These are phyloP conservation scores for Pituophis catenifer DNA, from an alignment of 2,113 vertebrate genomes.

Conservation along the genomic window DNA sequence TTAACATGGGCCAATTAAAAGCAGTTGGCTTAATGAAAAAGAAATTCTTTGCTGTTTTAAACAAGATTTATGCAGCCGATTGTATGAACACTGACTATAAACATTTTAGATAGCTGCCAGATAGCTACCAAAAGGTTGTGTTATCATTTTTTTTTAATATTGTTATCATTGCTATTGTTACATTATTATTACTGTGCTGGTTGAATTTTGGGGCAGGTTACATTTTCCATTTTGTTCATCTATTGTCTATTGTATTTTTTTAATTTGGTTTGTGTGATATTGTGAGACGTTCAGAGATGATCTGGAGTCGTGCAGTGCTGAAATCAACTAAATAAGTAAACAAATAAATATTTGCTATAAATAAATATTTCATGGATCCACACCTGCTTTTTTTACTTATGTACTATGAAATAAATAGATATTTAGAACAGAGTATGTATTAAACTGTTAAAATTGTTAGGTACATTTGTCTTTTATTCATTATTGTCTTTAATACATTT, in stretches of 20 bases:
- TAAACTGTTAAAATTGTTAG: neutral
- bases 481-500: too few relatives aligned
- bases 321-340: neutral
- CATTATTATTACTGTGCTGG: neutral
- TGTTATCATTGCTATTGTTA: neutral
- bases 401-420: conserved; percentile 28
- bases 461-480: neutral
- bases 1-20: conserved; percentile 53
- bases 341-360: neutral
- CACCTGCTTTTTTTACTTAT: conserved; percentile 36
- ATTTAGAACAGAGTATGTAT: conserved; percentile 29
- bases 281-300: neutral
- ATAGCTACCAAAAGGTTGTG: conserved; percentile 23
- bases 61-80: conserved; percentile 3
- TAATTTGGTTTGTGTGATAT: neutral
- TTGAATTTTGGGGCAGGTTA: neutral
- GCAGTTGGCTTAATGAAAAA: conserved; percentile 40
- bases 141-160: neutral
- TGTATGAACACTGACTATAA: conserved; percentile 16
- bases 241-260: neutral
- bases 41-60: conserved; percentile 18
- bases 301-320: neutral
- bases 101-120: neutral
- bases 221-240: neutral
- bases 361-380: neutral